Conservation (phyloP, 1,140 invertebrate species). For the Bombus polaris region DNA sequence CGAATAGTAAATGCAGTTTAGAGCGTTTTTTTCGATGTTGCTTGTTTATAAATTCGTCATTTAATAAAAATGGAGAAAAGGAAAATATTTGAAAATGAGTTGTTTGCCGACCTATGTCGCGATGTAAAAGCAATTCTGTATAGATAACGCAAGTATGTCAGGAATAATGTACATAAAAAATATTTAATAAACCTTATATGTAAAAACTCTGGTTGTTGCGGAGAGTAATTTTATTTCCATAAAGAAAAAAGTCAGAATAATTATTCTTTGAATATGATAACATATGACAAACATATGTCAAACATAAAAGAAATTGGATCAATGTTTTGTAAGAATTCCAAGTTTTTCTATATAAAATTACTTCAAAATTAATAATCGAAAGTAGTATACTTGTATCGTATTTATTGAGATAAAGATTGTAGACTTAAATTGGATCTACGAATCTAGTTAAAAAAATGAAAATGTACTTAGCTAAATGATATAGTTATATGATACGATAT, state of each 20-base stretch:
- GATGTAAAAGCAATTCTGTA: conserved; percentile 44
- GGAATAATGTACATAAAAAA: conserved; percentile 44
- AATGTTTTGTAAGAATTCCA: neutral
- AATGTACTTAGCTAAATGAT: too few species aligned
- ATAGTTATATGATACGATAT: neutral
- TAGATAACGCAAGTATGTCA: conserved; percentile 24
- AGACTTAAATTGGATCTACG: neutral
- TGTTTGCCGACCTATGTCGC: conserved; percentile 21
- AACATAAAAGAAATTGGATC: neutral
- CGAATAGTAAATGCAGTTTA: neutral
- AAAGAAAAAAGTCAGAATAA: neutral
- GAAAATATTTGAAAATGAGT: neutral
- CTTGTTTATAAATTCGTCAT: conserved; percentile 6
- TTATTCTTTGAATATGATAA: neutral
- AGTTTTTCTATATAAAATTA: neutral
- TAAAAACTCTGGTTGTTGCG: conserved; percentile 8
- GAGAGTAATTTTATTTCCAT: neutral
- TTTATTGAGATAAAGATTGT: neutral
- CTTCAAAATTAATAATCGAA: neutral
- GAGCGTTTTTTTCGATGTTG: neutral
- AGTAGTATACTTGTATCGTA: neutral
- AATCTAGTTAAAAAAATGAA: too few species aligned
- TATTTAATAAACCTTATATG: conserved; percentile 46
- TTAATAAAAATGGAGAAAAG: neutral
- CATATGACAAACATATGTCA: neutral